Evolutionary conservation across 2,888 invertebrate genomes (phyloP).

Genomic region (Luffia ferchaultella): DNA sequence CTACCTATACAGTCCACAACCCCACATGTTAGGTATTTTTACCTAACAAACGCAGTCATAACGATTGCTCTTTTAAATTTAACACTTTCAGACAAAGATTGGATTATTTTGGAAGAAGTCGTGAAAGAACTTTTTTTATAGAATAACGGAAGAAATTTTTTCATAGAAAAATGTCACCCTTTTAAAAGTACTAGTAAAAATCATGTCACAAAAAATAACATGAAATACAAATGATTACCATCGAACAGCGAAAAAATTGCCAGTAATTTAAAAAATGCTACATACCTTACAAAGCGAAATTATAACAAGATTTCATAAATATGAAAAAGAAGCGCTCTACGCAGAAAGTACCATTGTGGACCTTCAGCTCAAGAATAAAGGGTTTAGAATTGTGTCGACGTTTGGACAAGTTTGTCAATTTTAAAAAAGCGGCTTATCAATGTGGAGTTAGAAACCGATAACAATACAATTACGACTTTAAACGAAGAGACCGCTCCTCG

Average conservation of each 20-base stretch:
- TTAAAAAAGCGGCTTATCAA: not conserved
- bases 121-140: slow-evolving; percentile 9
- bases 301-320: not conserved
- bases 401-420: not conserved
- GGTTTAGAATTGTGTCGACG: slow-evolving; percentile 2
- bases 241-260: too few species aligned
- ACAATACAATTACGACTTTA: not conserved
- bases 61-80: slow-evolving; percentile 15
- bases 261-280: not conserved
- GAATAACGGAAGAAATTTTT: slow-evolving; percentile 9
- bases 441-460: not conserved
- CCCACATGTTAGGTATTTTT: too few species aligned
- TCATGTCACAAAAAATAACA: not conserved
- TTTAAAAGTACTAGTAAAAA: slow-evolving; percentile 4
- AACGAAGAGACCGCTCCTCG: not conserved
- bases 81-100: slow-evolving; percentile 8
- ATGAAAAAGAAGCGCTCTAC: not conserved
- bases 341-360: slow-evolving; percentile 5
- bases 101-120: slow-evolving; percentile 10
- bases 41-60: slow-evolving; percentile 16
- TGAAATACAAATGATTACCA: not conserved
- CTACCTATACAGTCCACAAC: too few species aligned
- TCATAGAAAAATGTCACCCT: slow-evolving; percentile 8
- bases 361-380: slow-evolving; percentile 5
- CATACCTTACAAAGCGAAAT: not conserved